Percentiles rank a stretch among this genome's conserved stretches.
These are phyloP conservation scores for Anagrus nilaparvatae DNA, from an alignment of 1,140 invertebrate genomes.

Conservation along the genomic window DNA sequence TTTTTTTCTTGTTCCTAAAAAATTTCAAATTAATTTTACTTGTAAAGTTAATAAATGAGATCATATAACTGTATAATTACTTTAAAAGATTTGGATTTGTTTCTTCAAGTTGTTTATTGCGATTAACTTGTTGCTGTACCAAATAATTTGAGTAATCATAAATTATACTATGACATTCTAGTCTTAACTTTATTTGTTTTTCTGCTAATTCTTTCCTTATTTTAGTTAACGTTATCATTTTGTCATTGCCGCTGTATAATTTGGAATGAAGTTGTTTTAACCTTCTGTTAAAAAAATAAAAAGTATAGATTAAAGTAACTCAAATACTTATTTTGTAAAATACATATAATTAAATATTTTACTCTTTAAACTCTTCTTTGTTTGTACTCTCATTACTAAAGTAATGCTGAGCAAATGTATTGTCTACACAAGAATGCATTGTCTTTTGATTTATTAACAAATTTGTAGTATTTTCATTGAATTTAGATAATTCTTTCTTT, in stretches of 20 bases:
- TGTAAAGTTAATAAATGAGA: slow-evolving; percentile 7
- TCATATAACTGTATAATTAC: slow-evolving; percentile 17
- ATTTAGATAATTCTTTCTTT: slow-evolving; percentile 2
- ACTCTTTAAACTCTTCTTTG: slow-evolving; percentile 16
- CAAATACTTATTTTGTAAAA: no score
- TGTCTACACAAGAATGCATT: slow-evolving; percentile 16
- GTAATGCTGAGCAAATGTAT: no score
- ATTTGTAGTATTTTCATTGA: slow-evolving; percentile 18
- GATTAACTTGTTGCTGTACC: slow-evolving; percentile 19
- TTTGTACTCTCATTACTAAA: slow-evolving; percentile 17
- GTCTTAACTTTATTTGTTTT: slow-evolving; percentile 20
- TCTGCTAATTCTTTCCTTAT: slow-evolving; percentile 10
- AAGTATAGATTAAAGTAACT: no score
- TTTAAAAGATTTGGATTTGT: slow-evolving; percentile 21
- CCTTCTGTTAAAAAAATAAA: slow-evolving; percentile 18
- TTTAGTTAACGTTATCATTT: slow-evolving; percentile 13
- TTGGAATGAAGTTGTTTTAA: slow-evolving; percentile 16
- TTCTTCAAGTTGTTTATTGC: slow-evolving; percentile 22
- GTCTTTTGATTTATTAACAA: slow-evolving; percentile 16
- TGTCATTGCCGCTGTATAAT: slow-evolving; percentile 22
- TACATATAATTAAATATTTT: slow-evolving; percentile 5
- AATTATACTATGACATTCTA: slow-evolving; percentile 18
- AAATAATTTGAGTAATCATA: slow-evolving; percentile 23
- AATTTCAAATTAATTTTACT: slow-evolving; percentile 8
- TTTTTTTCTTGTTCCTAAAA: slow-evolving; percentile 24